Percentiles rank a stretch among this genome's conserved stretches.
Evolutionary conservation across 1,140 invertebrate species (phyloP).

Genomic region (Brachystomella parvula): DNA sequence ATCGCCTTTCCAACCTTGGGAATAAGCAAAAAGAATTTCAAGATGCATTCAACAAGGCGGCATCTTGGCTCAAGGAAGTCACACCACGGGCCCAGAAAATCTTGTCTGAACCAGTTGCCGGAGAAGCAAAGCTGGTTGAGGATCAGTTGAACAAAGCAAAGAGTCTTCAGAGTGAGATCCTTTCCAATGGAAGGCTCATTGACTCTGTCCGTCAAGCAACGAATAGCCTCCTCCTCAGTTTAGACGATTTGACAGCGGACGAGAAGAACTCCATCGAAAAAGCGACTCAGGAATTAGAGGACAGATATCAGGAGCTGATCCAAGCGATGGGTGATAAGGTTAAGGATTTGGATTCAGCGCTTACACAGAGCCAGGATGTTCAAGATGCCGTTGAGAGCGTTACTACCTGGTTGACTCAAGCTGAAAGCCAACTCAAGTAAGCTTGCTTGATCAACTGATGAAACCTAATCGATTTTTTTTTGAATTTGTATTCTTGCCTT

Average conservation of each 20-base stretch:
- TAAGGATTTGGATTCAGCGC: constrained; percentile 72
- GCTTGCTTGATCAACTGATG: constrained; percentile 36
- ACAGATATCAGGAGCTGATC: constrained; percentile 65
- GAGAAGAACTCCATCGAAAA: constrained; percentile 69
- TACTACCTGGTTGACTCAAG: constrained; percentile 71
- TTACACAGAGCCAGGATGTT: constrained; percentile 88
- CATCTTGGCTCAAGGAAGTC: constrained; percentile 69
- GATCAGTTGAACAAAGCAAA: constrained; percentile 78
- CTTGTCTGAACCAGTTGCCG: constrained; percentile 70
- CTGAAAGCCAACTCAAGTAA: constrained; percentile 72
- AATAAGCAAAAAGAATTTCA: constrained; percentile 70
- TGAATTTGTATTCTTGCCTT: constrained; percentile 19
- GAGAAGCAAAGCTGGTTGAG: constrained; percentile 77
- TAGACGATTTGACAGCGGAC: constrained; percentile 67
- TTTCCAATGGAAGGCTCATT: constrained; percentile 72
- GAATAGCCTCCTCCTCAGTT: constrained; percentile 60
- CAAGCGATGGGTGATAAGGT: constrained; percentile 67
- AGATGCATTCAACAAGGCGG: constrained; percentile 74
- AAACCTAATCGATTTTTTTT: constrained; percentile 39
- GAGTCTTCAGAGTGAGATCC: constrained; percentile 73
- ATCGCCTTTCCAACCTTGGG: constrained; percentile 64
- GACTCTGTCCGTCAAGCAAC: constrained; percentile 66
- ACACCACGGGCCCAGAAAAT: constrained; percentile 50
- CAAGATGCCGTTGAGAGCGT: constrained; percentile 83
- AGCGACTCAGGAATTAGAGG: constrained; percentile 65